phyloP scores from a whole-genome alignment of 2,797 vertebrate genomes.

The Lepus oiostolus region DNA sequence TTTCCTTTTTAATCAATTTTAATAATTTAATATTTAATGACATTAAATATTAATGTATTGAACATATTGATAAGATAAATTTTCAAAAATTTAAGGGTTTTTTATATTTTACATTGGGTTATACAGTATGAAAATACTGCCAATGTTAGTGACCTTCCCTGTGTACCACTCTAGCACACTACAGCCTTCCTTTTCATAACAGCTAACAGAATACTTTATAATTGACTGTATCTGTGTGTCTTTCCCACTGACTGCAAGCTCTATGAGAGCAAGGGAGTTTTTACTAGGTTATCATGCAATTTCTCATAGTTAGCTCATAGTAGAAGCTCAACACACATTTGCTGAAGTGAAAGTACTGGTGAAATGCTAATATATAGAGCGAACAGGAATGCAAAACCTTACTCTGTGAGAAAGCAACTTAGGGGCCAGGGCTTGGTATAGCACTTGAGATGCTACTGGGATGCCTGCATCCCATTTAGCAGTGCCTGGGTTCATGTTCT shows the following conservation, averaged over 20 bases:
- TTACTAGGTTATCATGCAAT: neutral
- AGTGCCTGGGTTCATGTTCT: too few species aligned
- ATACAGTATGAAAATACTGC: neutral
- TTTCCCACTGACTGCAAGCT: neutral
- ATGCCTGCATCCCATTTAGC: too few species aligned
- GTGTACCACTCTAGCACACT: neutral
- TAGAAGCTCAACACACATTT: neutral
- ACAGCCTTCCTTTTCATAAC: neutral
- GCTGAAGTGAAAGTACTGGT: neutral
- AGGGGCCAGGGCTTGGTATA: neutral
- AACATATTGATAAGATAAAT: conserved; percentile 4
- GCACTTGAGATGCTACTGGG: too few species aligned
- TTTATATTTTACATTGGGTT: too few species aligned
- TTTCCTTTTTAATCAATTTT: conserved; percentile 36
- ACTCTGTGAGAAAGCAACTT: conserved; percentile 21
- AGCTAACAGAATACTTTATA: neutral
- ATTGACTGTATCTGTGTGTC: neutral
- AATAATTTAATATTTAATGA: too few species aligned
- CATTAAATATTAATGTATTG: neutral
- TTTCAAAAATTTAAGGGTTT: neutral
- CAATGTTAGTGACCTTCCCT: neutral
- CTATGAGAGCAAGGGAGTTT: neutral
- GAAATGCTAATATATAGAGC: neutral
- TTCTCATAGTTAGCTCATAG: too few species aligned
- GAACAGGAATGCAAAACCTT: neutral